Base-by-base conservation (phyloP, 2,113 vertebrate species). In the Cercocebus atys region DNA sequence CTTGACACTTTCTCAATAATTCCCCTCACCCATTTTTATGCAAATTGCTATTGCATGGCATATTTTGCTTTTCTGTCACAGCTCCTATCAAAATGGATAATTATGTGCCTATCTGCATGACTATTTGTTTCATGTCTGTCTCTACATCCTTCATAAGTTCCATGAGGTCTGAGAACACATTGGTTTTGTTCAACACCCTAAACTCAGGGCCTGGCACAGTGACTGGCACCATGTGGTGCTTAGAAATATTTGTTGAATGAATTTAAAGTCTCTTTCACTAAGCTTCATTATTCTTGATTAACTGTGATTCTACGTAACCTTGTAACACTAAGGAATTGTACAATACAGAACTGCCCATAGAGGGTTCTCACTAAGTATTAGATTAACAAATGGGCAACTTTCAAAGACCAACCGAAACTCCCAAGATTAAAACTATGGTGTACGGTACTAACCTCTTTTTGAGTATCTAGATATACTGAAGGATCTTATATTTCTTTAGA, bases 341-440 rank as follows among this genome's bases (percentile, higher is more conserved):
- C 3, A 78, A 9, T 61, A 3, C 43, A 52, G 10, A 95, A 75
- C 8, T 89, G 3, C 38, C 68, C 35, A 66, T 5, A 52, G 30
- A 90, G 8, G 22, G 10, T 43, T 75, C 17, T 88, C 47, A 90
- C n/a, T 86, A 76, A 82, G 73, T 76, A 72, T 57, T 45, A 35
- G 5, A 92, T 59, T 25, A 86, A 89, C 1, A 55, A 90, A 50
- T 55, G 4, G 35, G 27, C 30, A 64, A 70, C 83, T 72, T 78
- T 79, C 57, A 95, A 95, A 94, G n/a, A 85, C 30, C 17, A 64
- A 94, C n/a, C 5, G n/a, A 72, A 95, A 93, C 55, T 35, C 11
- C 12, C 70, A 90, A 18, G 40, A 76, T 35, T 81, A 90, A 94
- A 80, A 82, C 25, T 59, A 91, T 20, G 23, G 1, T 57, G 35